These are phyloP conservation scores for Probaryconus sp. DNA, from an alignment of 1,140 invertebrate genomes.

Conservation along the genomic window DNA sequence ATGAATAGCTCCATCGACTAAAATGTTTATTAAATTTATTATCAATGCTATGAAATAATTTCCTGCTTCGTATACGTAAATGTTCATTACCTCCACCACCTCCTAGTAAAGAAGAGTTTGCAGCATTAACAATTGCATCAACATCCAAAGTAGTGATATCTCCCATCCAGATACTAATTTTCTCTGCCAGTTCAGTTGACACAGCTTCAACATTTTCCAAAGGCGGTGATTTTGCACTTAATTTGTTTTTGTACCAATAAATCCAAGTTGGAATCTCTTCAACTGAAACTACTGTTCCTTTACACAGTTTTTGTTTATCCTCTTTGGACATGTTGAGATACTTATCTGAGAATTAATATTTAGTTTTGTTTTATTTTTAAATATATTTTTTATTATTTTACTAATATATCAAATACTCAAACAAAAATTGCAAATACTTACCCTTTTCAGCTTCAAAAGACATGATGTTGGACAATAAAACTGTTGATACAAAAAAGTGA, in stretches of 20 bases:
- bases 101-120: conserved; percentile 87
- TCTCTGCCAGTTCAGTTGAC: conserved; percentile 78
- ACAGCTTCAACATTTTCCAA: conserved; percentile 70
- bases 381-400: too few relatives aligned
- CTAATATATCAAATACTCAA: conserved; percentile 4
- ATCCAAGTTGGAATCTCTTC: conserved; percentile 82
- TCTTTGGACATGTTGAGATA: conserved; percentile 78
- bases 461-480: not conserved
- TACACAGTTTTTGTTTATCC: conserved; percentile 80
- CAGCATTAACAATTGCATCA: conserved; percentile 95
- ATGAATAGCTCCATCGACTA: conserved; percentile 92
- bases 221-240: conserved; percentile 64
- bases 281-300: conserved; percentile 73
- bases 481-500: not conserved
- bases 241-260: conserved; percentile 76
- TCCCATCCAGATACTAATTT: conserved; percentile 85
- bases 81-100: conserved; percentile 85
- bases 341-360: conserved; percentile 77
- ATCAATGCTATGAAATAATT: not conserved
- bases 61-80: not conserved
- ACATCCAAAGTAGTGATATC: conserved; percentile 94
- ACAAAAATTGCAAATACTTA: not conserved
- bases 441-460: conserved; percentile 24
- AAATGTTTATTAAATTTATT: conserved; percentile 39
- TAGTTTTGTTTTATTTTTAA: too few relatives aligned